phyloP scores from a whole-genome alignment of 2,888 invertebrate genomes.

The Cartodere bifasciata region DNA sequence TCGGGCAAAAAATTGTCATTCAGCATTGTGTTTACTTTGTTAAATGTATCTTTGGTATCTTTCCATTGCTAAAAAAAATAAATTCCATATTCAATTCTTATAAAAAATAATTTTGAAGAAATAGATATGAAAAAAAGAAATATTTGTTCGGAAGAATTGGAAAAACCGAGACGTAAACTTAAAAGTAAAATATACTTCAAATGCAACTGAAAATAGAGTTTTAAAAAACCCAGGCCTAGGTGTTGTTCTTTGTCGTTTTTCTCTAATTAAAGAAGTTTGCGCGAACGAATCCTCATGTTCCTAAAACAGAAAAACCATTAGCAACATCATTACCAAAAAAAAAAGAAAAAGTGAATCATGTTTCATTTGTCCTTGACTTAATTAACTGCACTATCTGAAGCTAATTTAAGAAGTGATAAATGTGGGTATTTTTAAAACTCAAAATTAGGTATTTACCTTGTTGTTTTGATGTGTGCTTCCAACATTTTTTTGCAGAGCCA shows the following conservation, averaged over 20 bases:
- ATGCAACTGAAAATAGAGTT: conserved; percentile 9
- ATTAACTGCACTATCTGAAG: no score
- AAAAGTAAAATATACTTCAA: conserved; percentile 7
- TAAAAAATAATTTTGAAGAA: not conserved
- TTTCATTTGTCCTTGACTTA: no score
- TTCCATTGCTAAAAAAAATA: conserved; percentile 35
- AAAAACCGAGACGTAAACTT: not conserved
- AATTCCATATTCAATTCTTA: not conserved
- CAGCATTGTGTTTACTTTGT: conserved; percentile 33
- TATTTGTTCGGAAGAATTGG: not conserved
- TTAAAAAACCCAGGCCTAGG: conserved; percentile 11
- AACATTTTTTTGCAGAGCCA: no score
- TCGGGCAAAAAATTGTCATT: conserved; percentile 34
- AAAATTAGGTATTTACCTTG: no score
- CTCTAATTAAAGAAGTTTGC: no score
- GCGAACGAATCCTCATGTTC: no score
- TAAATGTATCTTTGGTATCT: conserved; percentile 37
- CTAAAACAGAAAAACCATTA: no score
- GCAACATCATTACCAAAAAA: no score
- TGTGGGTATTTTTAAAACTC: no score
- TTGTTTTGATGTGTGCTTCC: no score
- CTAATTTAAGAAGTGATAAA: no score
- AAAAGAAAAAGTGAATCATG: no score
- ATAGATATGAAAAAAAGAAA: not conserved
- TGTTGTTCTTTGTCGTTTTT: conserved; percentile 7